Conservation (phyloP, 2,797 vertebrate species). For the Cryptoblepharus egeriae region DNA sequence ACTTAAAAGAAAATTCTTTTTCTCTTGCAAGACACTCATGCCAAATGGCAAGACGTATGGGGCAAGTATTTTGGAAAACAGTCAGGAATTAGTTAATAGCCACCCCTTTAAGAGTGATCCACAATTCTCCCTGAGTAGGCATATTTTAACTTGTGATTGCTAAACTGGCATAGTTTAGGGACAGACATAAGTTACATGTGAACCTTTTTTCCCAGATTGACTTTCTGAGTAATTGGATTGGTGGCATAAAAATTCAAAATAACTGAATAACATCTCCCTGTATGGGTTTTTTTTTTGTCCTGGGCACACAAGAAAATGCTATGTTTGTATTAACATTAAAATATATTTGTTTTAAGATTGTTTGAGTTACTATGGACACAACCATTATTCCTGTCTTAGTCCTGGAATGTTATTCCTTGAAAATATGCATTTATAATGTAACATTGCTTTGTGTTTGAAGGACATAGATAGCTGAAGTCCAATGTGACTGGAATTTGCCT, state of each 20-base stretch:
- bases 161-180: neutral
- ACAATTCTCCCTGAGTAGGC: no score
- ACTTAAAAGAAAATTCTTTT: neutral
- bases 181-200: neutral
- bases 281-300: no score
- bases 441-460: neutral
- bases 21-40: neutral
- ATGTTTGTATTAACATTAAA: neutral
- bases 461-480: neutral
- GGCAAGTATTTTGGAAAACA: neutral
- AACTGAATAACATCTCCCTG: neutral
- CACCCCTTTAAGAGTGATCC: neutral
- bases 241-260: neutral
- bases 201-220: neutral
- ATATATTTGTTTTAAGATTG: constrained; percentile 9
- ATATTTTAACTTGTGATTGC: neutral
- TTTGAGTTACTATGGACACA: constrained; percentile 10
- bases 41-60: neutral
- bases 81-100: neutral
- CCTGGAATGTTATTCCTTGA: constrained; percentile 1
- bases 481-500: constrained; percentile 5
- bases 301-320: neutral
- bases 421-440: constrained; percentile 9
- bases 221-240: neutral
- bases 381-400: neutral